These are phyloP conservation scores for Pogonognathellus flavescens DNA, from an alignment of 1,140 invertebrate species.

Conservation along the genomic window DNA sequence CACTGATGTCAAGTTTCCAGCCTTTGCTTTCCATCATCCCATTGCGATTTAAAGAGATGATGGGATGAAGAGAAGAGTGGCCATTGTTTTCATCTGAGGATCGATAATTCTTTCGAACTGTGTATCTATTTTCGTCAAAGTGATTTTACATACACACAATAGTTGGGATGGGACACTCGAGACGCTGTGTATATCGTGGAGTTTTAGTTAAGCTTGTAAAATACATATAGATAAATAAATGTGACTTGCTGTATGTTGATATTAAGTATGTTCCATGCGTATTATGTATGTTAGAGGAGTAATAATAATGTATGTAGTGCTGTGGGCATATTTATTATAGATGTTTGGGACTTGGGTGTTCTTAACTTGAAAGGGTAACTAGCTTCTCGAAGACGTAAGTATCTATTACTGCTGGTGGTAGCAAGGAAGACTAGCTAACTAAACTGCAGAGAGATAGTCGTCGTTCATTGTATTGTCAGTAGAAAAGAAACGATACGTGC, in stretches of 20 bases:
- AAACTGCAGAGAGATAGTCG: neutral
- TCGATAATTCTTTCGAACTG: conserved; percentile 32
- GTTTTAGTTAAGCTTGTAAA: too few species aligned
- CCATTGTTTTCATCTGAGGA: conserved; percentile 36
- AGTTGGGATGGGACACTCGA: neutral
- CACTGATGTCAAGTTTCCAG: conserved; percentile 14
- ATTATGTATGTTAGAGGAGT: too few species aligned
- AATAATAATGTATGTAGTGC: too few species aligned
- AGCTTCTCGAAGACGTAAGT: neutral
- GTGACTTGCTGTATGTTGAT: too few species aligned
- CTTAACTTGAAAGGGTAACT: too few species aligned
- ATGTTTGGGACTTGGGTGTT: too few species aligned
- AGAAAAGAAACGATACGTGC: neutral
- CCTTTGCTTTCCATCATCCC: conserved; percentile 22
- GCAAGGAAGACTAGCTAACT: neutral
- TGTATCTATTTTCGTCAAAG: conserved; percentile 31
- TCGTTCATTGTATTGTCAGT: neutral
- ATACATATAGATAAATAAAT: too few species aligned
- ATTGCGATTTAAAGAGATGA: conserved; percentile 43
- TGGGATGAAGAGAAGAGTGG: conserved; percentile 25
- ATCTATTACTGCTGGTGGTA: neutral
- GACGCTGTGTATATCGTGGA: too few species aligned
- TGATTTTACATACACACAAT: neutral
- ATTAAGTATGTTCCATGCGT: too few species aligned
- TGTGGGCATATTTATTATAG: too few species aligned